Percentiles rank a stretch among this genome's conserved stretches.
Evolutionary conservation across 2,797 vertebrate genomes (phyloP).

Genomic region (Lemur catta): DNA sequence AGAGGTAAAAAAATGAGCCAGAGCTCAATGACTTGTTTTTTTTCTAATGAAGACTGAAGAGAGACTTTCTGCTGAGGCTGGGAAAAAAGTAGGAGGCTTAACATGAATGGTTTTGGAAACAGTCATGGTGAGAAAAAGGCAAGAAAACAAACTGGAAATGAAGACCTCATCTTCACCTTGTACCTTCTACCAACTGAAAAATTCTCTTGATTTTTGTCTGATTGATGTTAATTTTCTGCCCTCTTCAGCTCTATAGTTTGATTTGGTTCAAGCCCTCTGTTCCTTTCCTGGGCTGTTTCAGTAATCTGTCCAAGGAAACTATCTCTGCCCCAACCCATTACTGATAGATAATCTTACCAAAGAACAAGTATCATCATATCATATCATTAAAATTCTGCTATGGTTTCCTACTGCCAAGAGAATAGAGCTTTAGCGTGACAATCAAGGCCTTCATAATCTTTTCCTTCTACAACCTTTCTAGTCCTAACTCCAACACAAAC

Average conservation of each 20-base stretch:
- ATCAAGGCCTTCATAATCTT: not conserved
- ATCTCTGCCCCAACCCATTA: not conserved
- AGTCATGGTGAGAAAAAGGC: not conserved
- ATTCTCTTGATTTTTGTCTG: not conserved
- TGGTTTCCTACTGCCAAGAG: not conserved
- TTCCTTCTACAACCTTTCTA: not conserved
- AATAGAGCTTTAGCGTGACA: not conserved
- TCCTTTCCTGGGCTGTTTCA: not conserved
- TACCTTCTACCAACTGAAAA: not conserved
- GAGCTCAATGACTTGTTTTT: not conserved
- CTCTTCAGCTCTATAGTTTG: not conserved
- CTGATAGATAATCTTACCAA: not conserved
- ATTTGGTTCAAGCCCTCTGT: not conserved
- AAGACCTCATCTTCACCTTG: not conserved
- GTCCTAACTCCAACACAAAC: not conserved
- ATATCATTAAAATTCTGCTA: constrained; percentile 11
- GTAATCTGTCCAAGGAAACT: not conserved
- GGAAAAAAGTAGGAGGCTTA: not conserved
- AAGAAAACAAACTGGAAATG: not conserved
- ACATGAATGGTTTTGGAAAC: not conserved
- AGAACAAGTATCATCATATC: not conserved
- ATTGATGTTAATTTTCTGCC: not conserved
- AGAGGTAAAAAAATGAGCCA: not conserved
- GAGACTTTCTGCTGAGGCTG: not conserved
- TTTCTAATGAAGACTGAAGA: not conserved